These are phyloP conservation scores for Syngnathus scovelli DNA, from an alignment of 2,113 vertebrate species.

Conservation along the genomic window DNA sequence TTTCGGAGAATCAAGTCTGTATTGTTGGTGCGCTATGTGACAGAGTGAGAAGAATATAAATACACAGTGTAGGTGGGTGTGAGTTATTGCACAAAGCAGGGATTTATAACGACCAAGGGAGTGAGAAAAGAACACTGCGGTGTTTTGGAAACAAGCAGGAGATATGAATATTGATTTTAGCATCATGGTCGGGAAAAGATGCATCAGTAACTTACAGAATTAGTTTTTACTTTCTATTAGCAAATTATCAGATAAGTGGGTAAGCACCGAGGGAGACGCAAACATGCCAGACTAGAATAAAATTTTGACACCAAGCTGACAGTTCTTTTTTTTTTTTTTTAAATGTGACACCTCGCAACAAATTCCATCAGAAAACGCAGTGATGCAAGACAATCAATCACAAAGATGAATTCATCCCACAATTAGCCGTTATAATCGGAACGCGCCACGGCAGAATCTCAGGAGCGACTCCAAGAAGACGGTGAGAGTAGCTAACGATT, in stretches of 20 bases:
- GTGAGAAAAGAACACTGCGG: neutral
- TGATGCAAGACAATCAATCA: neutral
- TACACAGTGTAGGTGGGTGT: conserved; percentile 1
- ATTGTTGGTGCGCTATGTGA: neutral
- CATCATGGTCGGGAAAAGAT: neutral
- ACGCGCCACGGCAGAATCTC: neutral
- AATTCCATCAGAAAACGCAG: neutral
- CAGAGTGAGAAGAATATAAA: conserved; percentile 4
- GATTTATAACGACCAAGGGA: neutral
- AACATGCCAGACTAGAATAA: too few species aligned
- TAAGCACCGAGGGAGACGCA: too few species aligned
- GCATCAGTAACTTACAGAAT: neutral
- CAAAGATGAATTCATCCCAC: neutral
- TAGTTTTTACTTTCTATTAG: too few species aligned
- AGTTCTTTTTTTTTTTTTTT: too few species aligned
- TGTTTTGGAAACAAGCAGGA: neutral
- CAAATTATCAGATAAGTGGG: too few species aligned
- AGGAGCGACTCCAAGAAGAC: neutral
- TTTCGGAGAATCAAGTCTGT: neutral
- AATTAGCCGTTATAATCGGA: neutral
- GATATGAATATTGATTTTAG: conserved; percentile 2
- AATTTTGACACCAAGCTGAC: too few species aligned
- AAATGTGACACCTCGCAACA: neutral
- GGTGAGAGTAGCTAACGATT: neutral
- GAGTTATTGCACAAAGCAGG: neutral